These are phyloP conservation scores for Calameuta filiformis DNA, from an alignment of 2,888 invertebrate species.

Conservation along the genomic window DNA sequence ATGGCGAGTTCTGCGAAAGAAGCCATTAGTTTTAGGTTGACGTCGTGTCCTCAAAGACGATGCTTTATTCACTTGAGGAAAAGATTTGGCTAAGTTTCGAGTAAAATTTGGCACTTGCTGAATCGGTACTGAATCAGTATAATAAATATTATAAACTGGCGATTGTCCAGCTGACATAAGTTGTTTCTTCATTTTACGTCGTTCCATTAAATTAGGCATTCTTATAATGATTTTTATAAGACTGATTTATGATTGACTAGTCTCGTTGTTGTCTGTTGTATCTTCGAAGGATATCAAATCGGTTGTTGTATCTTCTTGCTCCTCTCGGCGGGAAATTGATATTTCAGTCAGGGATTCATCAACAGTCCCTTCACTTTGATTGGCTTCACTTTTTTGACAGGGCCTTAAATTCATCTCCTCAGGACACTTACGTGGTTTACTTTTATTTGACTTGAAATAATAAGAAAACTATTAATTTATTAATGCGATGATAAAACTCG, in stretches of 20 bases:
- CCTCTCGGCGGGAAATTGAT: slow-evolving; percentile 15
- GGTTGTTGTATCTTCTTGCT: slow-evolving; percentile 12
- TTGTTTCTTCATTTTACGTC: slow-evolving; percentile 32
- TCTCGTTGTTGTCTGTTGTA: slow-evolving; percentile 40
- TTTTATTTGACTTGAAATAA: not conserved
- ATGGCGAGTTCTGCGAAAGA: slow-evolving; percentile 10
- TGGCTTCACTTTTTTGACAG: not conserved
- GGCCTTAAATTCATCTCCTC: not conserved
- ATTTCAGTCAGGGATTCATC: slow-evolving; percentile 29
- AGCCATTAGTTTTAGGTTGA: slow-evolving; percentile 7
- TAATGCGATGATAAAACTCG: not conserved
- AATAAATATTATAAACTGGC: slow-evolving; percentile 35
- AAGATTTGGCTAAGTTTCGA: slow-evolving; percentile 23
- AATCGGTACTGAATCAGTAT: slow-evolving; percentile 24
- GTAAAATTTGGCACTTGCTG: slow-evolving; percentile 22
- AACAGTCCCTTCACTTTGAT: not conserved
- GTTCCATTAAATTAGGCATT: slow-evolving; percentile 33
- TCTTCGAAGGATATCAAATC: slow-evolving; percentile 23
- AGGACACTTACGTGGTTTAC: not conserved
- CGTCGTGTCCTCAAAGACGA: not conserved
- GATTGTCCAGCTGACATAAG: slow-evolving; percentile 12
- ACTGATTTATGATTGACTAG: slow-evolving; percentile 20
- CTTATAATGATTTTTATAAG: not conserved
- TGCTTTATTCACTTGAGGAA: slow-evolving; percentile 19
- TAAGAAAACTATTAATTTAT: not conserved